Base-by-base conservation (phyloP, 2,113 vertebrate genomes). In the Scopus umbretta region DNA sequence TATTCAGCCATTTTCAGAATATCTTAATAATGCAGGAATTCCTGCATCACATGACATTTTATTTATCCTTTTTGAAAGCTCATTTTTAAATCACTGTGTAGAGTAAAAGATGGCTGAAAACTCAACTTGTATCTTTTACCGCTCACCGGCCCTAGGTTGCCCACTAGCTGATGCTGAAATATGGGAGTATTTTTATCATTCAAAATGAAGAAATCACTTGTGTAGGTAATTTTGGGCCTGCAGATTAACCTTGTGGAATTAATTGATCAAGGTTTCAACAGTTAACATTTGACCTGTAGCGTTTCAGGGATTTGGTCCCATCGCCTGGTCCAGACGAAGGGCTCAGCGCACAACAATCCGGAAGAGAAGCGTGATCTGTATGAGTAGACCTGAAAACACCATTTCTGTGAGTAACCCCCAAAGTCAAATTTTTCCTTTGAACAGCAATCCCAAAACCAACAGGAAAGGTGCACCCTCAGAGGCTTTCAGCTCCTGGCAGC, bases 281-380 rank as follows among this genome's bases (percentile, higher is more conserved):
- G 20, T 26, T 52, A 50, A 12, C 5, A 7, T 59, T 25, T 3
- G 76, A n/a, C 49, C 75, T 20, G 66, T 6, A 20, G 47, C 11
- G 7, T 34, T 22, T 7, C 15, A 20, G 49, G 40, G 67, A 22
- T 13, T 29, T 8, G 16, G 11, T 13, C 59, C 6, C 1, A n/a
- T 9, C 4, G 40, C 38, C 45, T 14, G 36, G 26, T 42, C 47
- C 32, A 11, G 70, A 61, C 1, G 7, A 62, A 49, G 49, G 26
- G n/a, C 25, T 53, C n/a, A 26, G 6, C 1, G 2, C 2, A 1
- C 21, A 25, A 26, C 11, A 34, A n/a, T 18, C 29, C 5, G 4
- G 25, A 7, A 49, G 16, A 18, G 29, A 47, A 29, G 53, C 6
- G 13, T 27, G 32, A 9, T 34, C 42, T 22, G 27, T 12, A 12